Evolutionary conservation across 2,888 invertebrate species (phyloP).

Genomic region (Germaria angustata): DNA sequence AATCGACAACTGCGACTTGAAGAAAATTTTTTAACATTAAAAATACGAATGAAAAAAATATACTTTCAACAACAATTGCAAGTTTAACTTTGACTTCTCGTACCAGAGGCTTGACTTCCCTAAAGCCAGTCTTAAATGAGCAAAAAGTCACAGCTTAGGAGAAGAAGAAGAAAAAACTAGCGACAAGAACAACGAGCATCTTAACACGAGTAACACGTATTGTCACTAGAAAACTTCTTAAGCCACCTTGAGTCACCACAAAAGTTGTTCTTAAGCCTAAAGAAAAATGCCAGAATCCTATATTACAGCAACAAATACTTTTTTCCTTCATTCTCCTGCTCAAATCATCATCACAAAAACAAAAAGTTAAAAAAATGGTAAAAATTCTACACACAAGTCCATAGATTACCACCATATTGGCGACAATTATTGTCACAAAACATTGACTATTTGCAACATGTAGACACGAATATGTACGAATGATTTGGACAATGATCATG

Average conservation of each 20-base stretch:
- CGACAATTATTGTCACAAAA: conserved; percentile 70
- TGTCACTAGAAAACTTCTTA: conserved; percentile 59
- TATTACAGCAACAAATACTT: conserved; percentile 11
- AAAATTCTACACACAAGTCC: conserved; percentile 59
- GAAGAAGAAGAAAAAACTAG: conserved; percentile 34
- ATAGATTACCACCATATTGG: conserved; percentile 66
- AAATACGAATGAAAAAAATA: background rate
- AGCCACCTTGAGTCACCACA: conserved; percentile 60
- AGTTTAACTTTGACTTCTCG: conserved; percentile 65
- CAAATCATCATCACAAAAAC: conserved; percentile 20
- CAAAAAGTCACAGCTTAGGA: background rate
- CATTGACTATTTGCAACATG: conserved; percentile 68
- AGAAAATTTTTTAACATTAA: conserved; percentile 41
- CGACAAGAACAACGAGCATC: conserved; percentile 65
- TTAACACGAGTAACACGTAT: conserved; percentile 68
- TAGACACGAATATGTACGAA: conserved; percentile 66
- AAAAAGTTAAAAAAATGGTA: conserved; percentile 43
- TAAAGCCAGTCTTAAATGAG: conserved; percentile 24
- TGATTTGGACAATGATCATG: conserved; percentile 64
- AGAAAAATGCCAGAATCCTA: conserved; percentile 46
- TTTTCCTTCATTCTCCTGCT: background rate
- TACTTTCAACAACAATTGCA: conserved; percentile 57
- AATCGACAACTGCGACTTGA: conserved; percentile 73
- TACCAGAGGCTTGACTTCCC: conserved; percentile 45
- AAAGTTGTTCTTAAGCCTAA: conserved; percentile 36